A percentile compares a stretch with the other conserved stretches of the same genome.
Conservation (phyloP, 2,113 vertebrate genomes). For the Sceloporus undulatus region DNA sequence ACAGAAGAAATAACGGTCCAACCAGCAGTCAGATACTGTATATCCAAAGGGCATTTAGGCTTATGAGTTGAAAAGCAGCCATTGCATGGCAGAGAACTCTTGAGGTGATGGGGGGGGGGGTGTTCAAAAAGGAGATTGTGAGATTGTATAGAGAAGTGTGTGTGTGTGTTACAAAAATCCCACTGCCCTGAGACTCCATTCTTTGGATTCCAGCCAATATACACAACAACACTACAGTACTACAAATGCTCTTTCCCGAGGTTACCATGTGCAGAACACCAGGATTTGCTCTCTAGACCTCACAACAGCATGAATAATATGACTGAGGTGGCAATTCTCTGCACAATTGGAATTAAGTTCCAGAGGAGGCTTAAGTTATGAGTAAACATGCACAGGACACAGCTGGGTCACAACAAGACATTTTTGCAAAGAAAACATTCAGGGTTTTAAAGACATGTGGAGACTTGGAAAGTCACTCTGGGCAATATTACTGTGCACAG, state of each 20-base stretch:
- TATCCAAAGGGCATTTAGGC: background rate
- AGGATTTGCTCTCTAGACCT: background rate
- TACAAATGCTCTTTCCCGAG: background rate
- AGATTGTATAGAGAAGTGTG: background rate
- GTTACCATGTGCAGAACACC: slow-evolving; percentile 15
- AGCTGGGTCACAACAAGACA: background rate
- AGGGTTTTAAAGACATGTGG: background rate
- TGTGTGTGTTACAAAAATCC: background rate
- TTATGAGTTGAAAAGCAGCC: background rate
- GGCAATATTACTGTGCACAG: background rate
- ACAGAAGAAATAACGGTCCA: slow-evolving; percentile 26
- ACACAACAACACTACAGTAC: background rate
- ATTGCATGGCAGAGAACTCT: no score
- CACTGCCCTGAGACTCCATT: background rate
- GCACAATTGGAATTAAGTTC: background rate
- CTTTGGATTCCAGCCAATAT: background rate
- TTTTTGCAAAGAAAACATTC: background rate
- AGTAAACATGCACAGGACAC: background rate
- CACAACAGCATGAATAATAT: background rate
- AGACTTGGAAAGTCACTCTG: background rate
- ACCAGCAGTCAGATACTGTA: slow-evolving; percentile 28
- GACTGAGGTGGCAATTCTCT: background rate
- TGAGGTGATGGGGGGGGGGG: background rate
- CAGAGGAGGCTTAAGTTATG: no score
- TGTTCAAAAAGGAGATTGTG: background rate